Evolutionary conservation across 2,888 invertebrate species (phyloP).

Genomic region (Chelonus formosanus): DNA sequence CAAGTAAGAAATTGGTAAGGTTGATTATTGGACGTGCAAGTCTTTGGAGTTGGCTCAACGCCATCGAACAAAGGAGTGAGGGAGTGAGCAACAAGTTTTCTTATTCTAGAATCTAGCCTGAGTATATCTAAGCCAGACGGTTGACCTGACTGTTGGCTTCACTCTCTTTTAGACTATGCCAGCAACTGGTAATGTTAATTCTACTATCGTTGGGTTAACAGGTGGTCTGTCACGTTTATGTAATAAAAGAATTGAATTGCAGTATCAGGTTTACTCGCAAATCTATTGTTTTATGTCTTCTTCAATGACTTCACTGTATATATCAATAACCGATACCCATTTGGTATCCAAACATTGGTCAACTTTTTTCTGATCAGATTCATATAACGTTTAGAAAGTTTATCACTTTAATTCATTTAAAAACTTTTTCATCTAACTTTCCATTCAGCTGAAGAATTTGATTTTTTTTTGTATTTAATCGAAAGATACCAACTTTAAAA

Average conservation of each 20-base stretch:
- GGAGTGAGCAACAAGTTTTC: slow-evolving; percentile 60
- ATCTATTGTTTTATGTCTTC: background rate
- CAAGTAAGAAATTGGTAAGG: too few species aligned
- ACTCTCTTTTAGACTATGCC: slow-evolving; percentile 12
- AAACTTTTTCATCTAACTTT: too few species aligned
- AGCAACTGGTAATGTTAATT: slow-evolving; percentile 50
- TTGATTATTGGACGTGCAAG: too few species aligned
- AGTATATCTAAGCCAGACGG: too few species aligned
- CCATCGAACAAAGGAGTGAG: slow-evolving; percentile 10
- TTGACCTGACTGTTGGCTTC: background rate
- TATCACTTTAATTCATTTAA: too few species aligned
- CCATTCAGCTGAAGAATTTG: too few species aligned
- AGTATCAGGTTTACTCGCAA: background rate
- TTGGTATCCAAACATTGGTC: too few species aligned
- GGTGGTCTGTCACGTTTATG: slow-evolving; percentile 44
- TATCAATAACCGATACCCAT: too few species aligned
- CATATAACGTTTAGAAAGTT: too few species aligned
- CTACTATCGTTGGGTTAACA: slow-evolving; percentile 50
- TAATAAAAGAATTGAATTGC: background rate
- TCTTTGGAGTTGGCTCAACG: background rate
- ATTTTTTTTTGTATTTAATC: too few species aligned
- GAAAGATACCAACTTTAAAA: too few species aligned
- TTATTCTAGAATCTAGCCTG: slow-evolving; percentile 45
- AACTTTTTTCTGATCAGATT: too few species aligned
- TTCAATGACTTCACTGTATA: background rate